These are phyloP conservation scores for Pseudomugil tenellus DNA, from an alignment of 2,797 vertebrate genomes.

Conservation along the genomic window DNA sequence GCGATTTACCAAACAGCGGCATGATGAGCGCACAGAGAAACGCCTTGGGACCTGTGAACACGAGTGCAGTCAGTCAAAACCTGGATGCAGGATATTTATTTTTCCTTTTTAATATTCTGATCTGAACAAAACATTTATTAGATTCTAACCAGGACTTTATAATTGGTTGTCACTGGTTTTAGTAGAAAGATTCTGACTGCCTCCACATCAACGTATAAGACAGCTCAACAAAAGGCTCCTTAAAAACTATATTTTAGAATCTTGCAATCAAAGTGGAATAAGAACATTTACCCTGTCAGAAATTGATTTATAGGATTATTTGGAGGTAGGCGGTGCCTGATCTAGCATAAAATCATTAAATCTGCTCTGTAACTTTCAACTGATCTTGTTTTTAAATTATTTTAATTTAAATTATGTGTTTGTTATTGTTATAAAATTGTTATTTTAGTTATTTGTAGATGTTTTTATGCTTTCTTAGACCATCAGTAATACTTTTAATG, in stretches of 20 bases:
- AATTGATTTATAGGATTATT: background rate
- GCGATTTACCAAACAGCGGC: slow-evolving; percentile 97
- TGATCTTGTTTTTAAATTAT: no score
- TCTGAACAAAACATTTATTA: no score
- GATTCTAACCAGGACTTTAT: no score
- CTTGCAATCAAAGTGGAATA: background rate
- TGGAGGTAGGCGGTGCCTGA: background rate
- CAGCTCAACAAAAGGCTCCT: slow-evolving; percentile 5
- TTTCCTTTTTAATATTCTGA: no score
- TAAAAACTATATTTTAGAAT: background rate
- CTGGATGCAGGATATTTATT: background rate
- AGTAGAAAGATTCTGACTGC: background rate
- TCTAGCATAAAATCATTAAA: no score
- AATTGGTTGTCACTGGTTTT: background rate
- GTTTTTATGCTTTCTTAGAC: no score
- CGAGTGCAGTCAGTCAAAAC: background rate
- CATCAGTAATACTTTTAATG: no score
- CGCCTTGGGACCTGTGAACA: slow-evolving; percentile 56
- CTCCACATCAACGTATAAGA: slow-evolving; percentile 14
- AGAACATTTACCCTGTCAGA: background rate
- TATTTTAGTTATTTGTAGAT: no score
- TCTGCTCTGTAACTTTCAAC: no score
- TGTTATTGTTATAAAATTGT: no score
- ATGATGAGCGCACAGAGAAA: slow-evolving; percentile 75
- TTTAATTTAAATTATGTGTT: no score